phyloP scores from a whole-genome alignment of 2,797 vertebrate genomes.

The Stomatorhinus walkeri region DNA sequence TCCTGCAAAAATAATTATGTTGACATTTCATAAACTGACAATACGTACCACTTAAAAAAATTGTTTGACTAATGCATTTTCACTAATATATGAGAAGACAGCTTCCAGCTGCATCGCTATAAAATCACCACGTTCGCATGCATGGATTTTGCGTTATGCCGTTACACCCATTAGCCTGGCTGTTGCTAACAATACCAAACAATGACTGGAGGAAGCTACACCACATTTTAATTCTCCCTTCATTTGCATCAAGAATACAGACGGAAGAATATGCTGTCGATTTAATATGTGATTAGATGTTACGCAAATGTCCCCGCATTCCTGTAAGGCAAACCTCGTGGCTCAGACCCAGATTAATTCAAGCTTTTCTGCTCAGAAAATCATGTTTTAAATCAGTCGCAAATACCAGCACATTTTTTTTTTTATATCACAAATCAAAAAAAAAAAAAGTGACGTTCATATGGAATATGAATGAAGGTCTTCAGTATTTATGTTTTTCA shows the following conservation, averaged over 20 bases:
- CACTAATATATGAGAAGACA: not conserved
- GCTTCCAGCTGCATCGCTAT: not conserved
- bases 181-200: not conserved
- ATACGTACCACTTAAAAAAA: not conserved
- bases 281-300: slow-evolving; percentile 10
- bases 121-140: not conserved
- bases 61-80: not conserved
- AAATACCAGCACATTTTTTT: not conserved
- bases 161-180: not conserved
- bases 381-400: not conserved
- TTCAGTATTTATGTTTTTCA: slow-evolving; percentile 13
- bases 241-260: not conserved
- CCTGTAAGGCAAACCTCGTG: not conserved
- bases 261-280: not conserved
- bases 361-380: slow-evolving; percentile 6
- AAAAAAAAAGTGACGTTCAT: not conserved
- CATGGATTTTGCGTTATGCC: not conserved
- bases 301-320: not conserved
- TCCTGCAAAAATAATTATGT: not conserved
- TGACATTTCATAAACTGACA: not conserved
- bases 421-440: not conserved
- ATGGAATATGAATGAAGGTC: slow-evolving; percentile 12
- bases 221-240: not conserved
- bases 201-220: not conserved
- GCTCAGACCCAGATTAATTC: slow-evolving; percentile 8